phyloP scores from a whole-genome alignment of 2,113 vertebrate genomes.

The Stomatorhinus ivindoensis region DNA sequence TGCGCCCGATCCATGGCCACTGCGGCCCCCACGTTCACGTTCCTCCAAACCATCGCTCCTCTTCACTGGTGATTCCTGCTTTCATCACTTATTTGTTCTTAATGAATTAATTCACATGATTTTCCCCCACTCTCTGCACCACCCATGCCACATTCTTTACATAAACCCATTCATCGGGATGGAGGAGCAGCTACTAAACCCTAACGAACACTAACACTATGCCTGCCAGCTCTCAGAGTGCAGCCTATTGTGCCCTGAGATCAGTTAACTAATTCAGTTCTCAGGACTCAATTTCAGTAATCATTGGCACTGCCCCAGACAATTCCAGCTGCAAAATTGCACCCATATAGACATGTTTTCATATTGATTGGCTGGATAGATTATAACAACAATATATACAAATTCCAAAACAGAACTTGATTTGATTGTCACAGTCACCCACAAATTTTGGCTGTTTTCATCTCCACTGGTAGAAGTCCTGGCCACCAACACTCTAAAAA shows the following conservation, averaged over 20 bases:
- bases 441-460: background rate
- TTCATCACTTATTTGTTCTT: no score
- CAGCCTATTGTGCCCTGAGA: background rate
- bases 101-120: background rate
- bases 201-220: no score
- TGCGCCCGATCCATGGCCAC: background rate
- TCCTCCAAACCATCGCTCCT: background rate
- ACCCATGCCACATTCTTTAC: background rate
- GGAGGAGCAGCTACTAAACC: background rate
- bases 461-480: background rate
- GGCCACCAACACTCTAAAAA: background rate
- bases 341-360: background rate
- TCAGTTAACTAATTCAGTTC: background rate
- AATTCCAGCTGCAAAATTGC: background rate
- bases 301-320: background rate
- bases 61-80: background rate
- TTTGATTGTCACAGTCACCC: background rate
- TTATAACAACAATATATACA: constrained; percentile 1
- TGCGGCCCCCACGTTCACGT: background rate
- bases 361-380: background rate
- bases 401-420: background rate
- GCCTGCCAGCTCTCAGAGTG: background rate
- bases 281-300: background rate
- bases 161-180: background rate
- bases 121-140: background rate